Percentiles rank a stretch among this genome's conserved stretches.
These are phyloP conservation scores for Bombus confusus DNA, from an alignment of 1,140 invertebrate genomes.

Conservation along the genomic window DNA sequence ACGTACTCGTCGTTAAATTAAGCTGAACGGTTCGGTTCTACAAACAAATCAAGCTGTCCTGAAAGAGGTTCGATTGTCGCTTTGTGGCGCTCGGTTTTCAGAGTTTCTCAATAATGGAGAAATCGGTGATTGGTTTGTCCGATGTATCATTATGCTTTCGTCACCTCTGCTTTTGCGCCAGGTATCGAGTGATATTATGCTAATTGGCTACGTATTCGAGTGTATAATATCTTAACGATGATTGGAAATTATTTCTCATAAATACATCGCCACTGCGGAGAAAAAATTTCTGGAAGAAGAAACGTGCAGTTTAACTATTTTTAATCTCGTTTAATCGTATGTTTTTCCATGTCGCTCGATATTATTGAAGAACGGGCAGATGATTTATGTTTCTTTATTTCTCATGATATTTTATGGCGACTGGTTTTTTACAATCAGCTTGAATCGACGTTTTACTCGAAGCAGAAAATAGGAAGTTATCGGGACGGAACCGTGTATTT, in stretches of 20 bases:
- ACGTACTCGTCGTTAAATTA: slow-evolving; percentile 70
- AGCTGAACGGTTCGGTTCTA: slow-evolving; percentile 61
- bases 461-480: slow-evolving; percentile 2
- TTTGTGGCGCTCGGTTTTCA: slow-evolving; percentile 62
- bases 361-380: neutral
- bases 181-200: neutral
- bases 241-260: neutral
- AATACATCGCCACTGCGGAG: neutral
- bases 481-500: neutral
- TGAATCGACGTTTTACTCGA: slow-evolving; percentile 8
- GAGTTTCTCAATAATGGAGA: slow-evolving; percentile 66
- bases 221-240: neutral
- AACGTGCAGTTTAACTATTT: neutral
- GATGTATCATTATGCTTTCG: neutral
- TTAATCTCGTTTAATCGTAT: neutral
- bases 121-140: slow-evolving; percentile 40
- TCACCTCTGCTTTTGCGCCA: slow-evolving; percentile 4
- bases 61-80: slow-evolving; percentile 61
- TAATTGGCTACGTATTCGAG: slow-evolving; percentile 26
- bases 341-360: neutral
- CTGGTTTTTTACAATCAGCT: neutral
- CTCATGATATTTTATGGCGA: neutral
- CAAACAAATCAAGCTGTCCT: slow-evolving; percentile 66
- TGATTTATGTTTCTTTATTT: neutral
- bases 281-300: neutral